Evolutionary conservation across 1,140 invertebrate genomes (phyloP).

Genomic region (Homarus americanus): DNA sequence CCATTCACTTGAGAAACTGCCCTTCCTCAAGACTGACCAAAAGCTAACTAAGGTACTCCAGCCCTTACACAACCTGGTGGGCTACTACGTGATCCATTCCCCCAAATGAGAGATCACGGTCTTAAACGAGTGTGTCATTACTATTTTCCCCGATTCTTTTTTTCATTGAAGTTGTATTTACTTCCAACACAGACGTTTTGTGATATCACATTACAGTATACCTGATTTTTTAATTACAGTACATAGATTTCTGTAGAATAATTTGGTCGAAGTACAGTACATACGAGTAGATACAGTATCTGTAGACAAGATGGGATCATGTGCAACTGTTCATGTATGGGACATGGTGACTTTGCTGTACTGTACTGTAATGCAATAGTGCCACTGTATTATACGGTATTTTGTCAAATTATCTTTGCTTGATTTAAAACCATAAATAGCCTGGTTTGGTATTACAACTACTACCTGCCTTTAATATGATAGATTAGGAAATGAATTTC

Average conservation of each 20-base stretch:
- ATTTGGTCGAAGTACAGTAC: background rate
- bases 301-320: constrained; percentile 7
- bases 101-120: too few relatives aligned
- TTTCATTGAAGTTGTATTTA: background rate
- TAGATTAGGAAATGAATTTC: background rate
- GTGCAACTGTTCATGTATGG: constrained; percentile 21
- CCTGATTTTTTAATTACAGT: constrained; percentile 31
- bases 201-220: constrained; percentile 8
- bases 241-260: constrained; percentile 19
- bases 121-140: too few relatives aligned
- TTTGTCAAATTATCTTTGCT: constrained; percentile 29
- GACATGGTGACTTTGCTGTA: constrained; percentile 18
- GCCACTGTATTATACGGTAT: constrained; percentile 11
- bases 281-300: too few relatives aligned
- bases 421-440: constrained; percentile 1
- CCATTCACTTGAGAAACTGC: too few relatives aligned
- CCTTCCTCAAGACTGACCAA: too few relatives aligned
- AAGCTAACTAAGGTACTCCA: too few relatives aligned
- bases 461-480: constrained; percentile 5
- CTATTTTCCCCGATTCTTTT: too few relatives aligned
- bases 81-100: too few relatives aligned
- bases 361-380: constrained; percentile 7
- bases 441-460: background rate
- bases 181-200: constrained; percentile 11
- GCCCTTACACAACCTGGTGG: too few relatives aligned